phyloP scores from a whole-genome alignment of 2,797 vertebrate species.

The Cuniculus paca region DNA sequence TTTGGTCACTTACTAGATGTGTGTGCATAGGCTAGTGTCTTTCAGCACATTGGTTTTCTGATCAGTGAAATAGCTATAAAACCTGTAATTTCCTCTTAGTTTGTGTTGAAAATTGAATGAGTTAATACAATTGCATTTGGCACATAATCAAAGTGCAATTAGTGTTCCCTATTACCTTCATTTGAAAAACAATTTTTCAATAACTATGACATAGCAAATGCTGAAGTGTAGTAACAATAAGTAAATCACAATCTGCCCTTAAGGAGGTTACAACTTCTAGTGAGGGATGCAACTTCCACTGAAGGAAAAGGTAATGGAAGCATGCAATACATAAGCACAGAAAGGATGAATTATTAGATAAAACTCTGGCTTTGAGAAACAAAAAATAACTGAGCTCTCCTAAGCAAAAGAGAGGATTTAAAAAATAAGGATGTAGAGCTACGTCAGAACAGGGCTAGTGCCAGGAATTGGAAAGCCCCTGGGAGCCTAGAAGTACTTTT shows the following conservation, averaged over 20 bases:
- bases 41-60: not conserved
- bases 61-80: not conserved
- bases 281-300: not conserved
- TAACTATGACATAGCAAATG: not conserved
- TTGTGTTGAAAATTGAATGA: not conserved
- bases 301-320: not conserved
- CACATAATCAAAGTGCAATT: not conserved
- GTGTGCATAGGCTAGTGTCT: not conserved
- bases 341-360: not conserved
- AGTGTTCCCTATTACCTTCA: not conserved
- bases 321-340: not conserved
- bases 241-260: not conserved
- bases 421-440: not conserved
- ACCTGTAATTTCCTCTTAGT: not conserved
- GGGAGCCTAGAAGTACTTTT: not conserved
- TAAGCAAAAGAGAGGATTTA: not conserved
- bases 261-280: not conserved
- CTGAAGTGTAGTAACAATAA: not conserved
- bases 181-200: not conserved
- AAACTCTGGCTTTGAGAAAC: not conserved
- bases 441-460: not conserved
- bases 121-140: not conserved
- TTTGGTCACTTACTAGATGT: not conserved
- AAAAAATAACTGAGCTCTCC: not conserved
- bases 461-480: not conserved